Evolutionary conservation across 2,888 invertebrate genomes (phyloP).

Genomic region (Sepioteuthis lessoniana): DNA sequence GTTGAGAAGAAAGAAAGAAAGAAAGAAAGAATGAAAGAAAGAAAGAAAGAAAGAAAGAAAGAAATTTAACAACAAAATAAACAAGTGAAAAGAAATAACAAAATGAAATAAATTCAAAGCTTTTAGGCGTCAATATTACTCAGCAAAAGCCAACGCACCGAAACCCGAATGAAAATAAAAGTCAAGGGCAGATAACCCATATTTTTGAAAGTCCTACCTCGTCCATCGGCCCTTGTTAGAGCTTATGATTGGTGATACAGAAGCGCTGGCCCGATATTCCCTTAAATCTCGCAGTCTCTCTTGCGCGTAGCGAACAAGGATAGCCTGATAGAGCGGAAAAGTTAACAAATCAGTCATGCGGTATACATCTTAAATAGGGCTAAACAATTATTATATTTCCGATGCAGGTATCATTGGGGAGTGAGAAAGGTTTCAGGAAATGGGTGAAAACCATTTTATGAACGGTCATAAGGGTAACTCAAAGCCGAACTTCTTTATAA

Average conservation of each 20-base stretch:
- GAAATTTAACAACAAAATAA: not conserved
- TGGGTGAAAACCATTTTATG: too few relatives aligned
- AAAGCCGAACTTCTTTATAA: too few relatives aligned
- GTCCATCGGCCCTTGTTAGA: not conserved
- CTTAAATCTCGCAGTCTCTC: not conserved
- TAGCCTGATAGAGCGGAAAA: not conserved
- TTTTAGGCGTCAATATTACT: too few relatives aligned
- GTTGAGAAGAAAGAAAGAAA: not conserved
- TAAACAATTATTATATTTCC: too few relatives aligned
- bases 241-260: not conserved
- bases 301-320: not conserved
- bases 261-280: not conserved
- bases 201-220: not conserved
- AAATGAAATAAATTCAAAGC: too few relatives aligned
- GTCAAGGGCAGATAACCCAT: not conserved
- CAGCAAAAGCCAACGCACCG: not conserved
- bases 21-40: not conserved
- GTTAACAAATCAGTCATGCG: not conserved
- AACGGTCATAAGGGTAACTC: too few relatives aligned
- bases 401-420: too few relatives aligned
- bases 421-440: too few relatives aligned
- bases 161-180: not conserved
- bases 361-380: too few relatives aligned
- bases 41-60: not conserved
- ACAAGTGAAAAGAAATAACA: not conserved